Conservation (phyloP, 2,113 vertebrate species). For the Gymnocephalus cernua region DNA sequence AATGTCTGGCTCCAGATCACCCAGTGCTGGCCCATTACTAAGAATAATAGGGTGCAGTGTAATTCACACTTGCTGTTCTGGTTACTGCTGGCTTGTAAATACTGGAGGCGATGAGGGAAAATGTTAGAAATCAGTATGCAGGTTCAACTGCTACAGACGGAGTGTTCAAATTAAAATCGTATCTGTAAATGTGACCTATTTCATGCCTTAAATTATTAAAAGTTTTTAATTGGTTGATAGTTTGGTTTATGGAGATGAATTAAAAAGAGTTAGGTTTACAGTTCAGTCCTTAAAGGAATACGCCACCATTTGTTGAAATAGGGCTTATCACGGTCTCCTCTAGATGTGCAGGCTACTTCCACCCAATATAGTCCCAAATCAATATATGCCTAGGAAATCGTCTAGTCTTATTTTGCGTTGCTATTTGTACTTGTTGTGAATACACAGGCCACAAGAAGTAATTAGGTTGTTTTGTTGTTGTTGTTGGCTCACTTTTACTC, state of each 20-base stretch:
- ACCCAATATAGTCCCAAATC: too few relatives aligned
- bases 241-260: neutral
- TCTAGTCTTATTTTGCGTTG: too few relatives aligned
- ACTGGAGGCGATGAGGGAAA: neutral
- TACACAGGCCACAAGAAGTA: too few relatives aligned
- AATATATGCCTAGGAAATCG: too few relatives aligned
- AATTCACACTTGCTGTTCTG: slow-evolving; percentile 15
- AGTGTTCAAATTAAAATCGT: neutral
- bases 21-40: neutral
- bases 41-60: slow-evolving; percentile 5
- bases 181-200: neutral
- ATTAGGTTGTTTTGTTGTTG: too few relatives aligned
- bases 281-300: neutral
- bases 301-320: too few relatives aligned
- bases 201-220: neutral
- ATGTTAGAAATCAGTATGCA: neutral
- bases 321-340: too few relatives aligned
- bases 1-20: slow-evolving; percentile 60
- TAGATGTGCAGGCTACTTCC: too few relatives aligned
- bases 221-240: neutral
- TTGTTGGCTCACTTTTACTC: too few relatives aligned
- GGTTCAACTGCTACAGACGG: neutral
- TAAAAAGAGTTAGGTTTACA: neutral
- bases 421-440: too few relatives aligned
- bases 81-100: slow-evolving; percentile 14